These are phyloP conservation scores for Eutolmus rufibarbis DNA, from an alignment of 2,888 invertebrate species.

Conservation along the genomic window DNA sequence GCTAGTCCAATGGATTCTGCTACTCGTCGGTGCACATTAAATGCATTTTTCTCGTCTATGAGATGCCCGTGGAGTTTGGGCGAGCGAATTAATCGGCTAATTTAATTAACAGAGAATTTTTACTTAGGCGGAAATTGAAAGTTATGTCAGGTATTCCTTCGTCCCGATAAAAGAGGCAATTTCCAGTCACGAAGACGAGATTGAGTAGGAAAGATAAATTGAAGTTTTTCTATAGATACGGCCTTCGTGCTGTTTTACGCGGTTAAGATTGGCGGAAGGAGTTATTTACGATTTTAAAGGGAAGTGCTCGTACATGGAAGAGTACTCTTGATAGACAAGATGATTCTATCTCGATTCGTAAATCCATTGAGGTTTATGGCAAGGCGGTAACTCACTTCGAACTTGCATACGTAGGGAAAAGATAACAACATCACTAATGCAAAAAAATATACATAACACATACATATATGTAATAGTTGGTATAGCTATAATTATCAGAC, in stretches of 20 bases:
- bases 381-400: not conserved
- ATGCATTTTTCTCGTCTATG: not conserved
- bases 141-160: not conserved
- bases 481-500: too few relatives aligned
- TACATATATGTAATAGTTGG: too few relatives aligned
- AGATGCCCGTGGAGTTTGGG: not conserved
- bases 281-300: not conserved
- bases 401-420: not conserved
- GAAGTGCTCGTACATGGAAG: not conserved
- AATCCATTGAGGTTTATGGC: not conserved
- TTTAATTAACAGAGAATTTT: constrained; percentile 43
- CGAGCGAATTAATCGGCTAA: constrained; percentile 40
- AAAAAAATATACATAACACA: not conserved
- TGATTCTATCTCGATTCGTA: not conserved
- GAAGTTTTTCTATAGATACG: not conserved
- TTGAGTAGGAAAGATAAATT: not conserved
- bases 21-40: not conserved
- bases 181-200: not conserved
- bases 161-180: not conserved
- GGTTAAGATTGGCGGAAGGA: not conserved
- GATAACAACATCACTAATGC: not conserved
- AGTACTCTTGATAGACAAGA: not conserved
- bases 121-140: constrained; percentile 5
- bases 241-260: not conserved
- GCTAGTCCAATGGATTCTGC: not conserved